These are phyloP conservation scores for Drosophila yakuba DNA, from an alignment of 1,140 invertebrate species.

Conservation along the genomic window DNA sequence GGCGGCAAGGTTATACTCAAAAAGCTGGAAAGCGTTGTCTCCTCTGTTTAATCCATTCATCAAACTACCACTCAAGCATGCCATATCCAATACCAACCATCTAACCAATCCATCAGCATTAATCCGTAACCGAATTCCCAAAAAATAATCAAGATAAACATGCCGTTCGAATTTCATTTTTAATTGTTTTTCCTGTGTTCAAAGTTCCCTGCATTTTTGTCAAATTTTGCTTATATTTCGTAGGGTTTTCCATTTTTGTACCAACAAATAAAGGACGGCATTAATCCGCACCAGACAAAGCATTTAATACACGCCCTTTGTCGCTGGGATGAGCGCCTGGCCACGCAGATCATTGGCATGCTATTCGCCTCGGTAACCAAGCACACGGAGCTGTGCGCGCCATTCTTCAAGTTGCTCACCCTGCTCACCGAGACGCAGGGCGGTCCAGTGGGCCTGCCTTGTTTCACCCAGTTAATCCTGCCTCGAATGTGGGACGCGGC, in stretches of 20 bases:
- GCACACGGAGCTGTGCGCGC: conserved; percentile 93
- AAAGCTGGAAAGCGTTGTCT: conserved; percentile 57
- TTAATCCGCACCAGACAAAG: conserved; percentile 95
- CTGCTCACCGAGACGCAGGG: conserved; percentile 91
- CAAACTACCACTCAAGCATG: conserved; percentile 19
- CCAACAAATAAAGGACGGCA: conserved; percentile 96
- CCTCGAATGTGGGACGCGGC: conserved; percentile 95
- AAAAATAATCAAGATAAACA: conserved; percentile 23
- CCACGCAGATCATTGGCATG: conserved; percentile 93
- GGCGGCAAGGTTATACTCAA: conserved; percentile 90
- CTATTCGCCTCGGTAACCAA: conserved; percentile 95
- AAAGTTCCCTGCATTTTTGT: conserved; percentile 32
- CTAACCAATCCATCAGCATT: conserved; percentile 11
- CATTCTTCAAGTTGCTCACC: conserved; percentile 96
- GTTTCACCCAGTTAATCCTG: conserved; percentile 94
- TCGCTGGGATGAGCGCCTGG: conserved; percentile 94
- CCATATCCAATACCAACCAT: conserved; percentile 11
- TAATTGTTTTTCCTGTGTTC: conserved; percentile 25
- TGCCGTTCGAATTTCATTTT: conserved; percentile 29
- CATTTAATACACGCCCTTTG: conserved; percentile 96
- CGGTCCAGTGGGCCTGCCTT: conserved; percentile 92
- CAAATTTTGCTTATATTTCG: conserved; percentile 58
- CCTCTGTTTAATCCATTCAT: conserved; percentile 36
- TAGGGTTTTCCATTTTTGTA: conserved; percentile 96
- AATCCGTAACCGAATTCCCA: conserved; percentile 7